Evolutionary conservation across 2,797 vertebrate species (phyloP).

Genomic region (Adelosebastes latens): DNA sequence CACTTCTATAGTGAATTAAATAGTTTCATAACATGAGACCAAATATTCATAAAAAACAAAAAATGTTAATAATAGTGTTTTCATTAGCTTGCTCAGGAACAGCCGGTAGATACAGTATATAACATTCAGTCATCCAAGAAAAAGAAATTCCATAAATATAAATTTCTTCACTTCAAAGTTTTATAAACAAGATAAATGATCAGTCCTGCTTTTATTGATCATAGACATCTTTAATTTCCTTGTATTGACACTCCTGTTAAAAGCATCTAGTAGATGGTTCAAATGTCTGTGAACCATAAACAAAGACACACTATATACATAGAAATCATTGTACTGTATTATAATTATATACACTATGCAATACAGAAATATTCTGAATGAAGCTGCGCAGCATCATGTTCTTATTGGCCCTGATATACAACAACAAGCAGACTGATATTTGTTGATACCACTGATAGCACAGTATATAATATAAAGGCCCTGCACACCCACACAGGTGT

Average conservation of each 20-base stretch:
- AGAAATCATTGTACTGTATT: background rate
- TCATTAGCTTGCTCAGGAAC: too few relatives aligned
- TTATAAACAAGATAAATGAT: background rate
- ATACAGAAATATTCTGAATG: background rate
- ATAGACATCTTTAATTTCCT: background rate
- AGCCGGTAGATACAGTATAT: too few relatives aligned
- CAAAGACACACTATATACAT: background rate
- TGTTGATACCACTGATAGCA: background rate
- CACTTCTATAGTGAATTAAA: too few relatives aligned
- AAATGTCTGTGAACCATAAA: background rate
- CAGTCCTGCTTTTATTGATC: background rate
- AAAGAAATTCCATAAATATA: background rate
- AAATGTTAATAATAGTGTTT: fast-evolving
- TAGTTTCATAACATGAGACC: too few relatives aligned
- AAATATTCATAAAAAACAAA: too few relatives aligned
- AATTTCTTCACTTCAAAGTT: background rate
- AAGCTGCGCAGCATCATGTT: background rate
- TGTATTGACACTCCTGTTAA: background rate
- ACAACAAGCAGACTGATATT: background rate
- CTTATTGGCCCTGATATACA: background rate
- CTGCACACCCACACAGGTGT: background rate
- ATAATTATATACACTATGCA: background rate
- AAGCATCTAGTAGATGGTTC: background rate
- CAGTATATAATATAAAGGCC: background rate
- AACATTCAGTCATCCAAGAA: too few relatives aligned